Conservation (phyloP, 2,888 invertebrate species). For the Rhopalosiphum nymphaeae region DNA sequence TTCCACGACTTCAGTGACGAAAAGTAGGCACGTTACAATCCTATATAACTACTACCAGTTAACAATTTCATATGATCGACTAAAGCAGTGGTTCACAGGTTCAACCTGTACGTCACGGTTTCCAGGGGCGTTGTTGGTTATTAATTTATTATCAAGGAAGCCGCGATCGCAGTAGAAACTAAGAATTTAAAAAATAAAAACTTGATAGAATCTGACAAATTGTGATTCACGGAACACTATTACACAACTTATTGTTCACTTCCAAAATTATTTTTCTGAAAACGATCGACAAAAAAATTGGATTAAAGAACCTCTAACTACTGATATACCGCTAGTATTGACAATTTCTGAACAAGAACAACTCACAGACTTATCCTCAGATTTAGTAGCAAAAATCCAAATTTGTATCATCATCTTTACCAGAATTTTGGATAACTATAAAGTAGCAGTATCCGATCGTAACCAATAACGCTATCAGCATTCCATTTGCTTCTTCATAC, state of each 20-base stretch:
- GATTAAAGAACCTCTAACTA: conserved; percentile 13
- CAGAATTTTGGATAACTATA: not conserved
- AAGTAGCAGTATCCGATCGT: not conserved
- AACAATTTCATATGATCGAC: too few relatives aligned
- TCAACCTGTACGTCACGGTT: too few relatives aligned
- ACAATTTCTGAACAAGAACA: conserved; percentile 10
- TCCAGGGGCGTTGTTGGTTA: too few relatives aligned
- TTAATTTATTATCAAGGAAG: too few relatives aligned
- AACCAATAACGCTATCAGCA: conserved; percentile 14
- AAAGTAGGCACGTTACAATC: too few relatives aligned
- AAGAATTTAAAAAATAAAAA: too few relatives aligned
- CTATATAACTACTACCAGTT: too few relatives aligned
- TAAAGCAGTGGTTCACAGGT: too few relatives aligned
- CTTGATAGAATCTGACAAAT: conserved; percentile 8
- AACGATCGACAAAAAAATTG: not conserved
- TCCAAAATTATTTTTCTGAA: conserved; percentile 18
- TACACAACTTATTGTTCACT: conserved; percentile 12
- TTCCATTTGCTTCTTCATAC: conserved; percentile 26
- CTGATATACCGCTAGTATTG: not conserved
- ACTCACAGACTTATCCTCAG: conserved; percentile 1
- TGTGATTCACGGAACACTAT: not conserved
- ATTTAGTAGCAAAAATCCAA: conserved; percentile 15
- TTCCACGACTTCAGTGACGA: too few relatives aligned
- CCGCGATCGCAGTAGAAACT: too few relatives aligned
- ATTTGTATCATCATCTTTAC: not conserved